phyloP scores from a whole-genome alignment of 2,113 vertebrate species.

The Chaetodon auriga region DNA sequence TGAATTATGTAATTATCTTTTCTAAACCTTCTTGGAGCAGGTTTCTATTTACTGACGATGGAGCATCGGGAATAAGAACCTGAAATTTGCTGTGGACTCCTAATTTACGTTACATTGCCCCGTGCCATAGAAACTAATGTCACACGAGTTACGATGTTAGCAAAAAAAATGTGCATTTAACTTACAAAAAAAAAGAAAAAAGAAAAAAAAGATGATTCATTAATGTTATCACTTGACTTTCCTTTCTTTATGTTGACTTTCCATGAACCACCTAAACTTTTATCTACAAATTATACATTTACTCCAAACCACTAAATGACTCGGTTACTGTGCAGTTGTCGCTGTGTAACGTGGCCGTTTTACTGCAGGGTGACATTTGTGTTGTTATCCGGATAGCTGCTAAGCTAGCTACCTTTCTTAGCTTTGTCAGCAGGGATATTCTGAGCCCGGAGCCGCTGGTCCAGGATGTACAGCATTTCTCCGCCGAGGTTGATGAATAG shows the following conservation, averaged over 20 bases:
- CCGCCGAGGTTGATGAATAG: slow-evolving; percentile 97
- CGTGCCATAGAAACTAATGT: not conserved
- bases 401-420: slow-evolving; percentile 89
- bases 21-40: not conserved
- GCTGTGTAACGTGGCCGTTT: not conserved
- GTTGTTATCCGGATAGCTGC: slow-evolving; percentile 51
- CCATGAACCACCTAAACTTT: not conserved
- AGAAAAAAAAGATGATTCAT: not conserved
- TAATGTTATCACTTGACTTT: not conserved
- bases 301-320: not conserved
- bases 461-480: slow-evolving; percentile 97
- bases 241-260: not conserved
- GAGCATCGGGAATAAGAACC: not conserved
- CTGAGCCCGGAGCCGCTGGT: slow-evolving; percentile 94
- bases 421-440: slow-evolving; percentile 95
- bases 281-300: not conserved
- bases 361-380: slow-evolving; percentile 9
- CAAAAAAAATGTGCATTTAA: too few relatives aligned
- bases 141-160: not conserved
- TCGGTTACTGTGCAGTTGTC: not conserved
- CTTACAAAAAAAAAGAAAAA: not conserved
- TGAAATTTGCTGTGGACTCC: not conserved
- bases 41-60: not conserved
- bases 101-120: not conserved
- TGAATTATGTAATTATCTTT: not conserved